phyloP scores from a whole-genome alignment of 2,797 vertebrate species.

The Lacerta agilis region DNA sequence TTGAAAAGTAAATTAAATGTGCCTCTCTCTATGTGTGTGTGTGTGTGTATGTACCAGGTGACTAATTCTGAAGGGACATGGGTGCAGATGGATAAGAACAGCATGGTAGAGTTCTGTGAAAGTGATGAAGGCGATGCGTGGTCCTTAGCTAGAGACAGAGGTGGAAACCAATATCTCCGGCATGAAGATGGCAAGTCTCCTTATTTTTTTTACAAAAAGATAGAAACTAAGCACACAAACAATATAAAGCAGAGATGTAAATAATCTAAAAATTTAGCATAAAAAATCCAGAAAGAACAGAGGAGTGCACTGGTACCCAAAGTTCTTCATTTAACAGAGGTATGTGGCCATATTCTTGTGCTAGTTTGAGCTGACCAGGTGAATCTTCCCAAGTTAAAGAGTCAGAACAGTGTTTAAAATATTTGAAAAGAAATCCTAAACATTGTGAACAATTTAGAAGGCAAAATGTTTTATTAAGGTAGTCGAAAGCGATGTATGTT shows the following conservation, averaged over 20 bases:
- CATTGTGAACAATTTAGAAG: background rate
- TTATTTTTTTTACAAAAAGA: slow-evolving; percentile 65
- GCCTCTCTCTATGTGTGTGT: slow-evolving; percentile 63
- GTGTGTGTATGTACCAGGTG: slow-evolving; percentile 87
- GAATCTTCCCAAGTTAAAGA: background rate
- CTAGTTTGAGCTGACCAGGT: background rate
- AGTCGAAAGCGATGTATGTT: background rate
- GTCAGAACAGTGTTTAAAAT: background rate
- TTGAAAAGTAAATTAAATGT: slow-evolving; percentile 71
- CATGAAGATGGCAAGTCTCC: slow-evolving; percentile 93
- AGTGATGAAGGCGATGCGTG: slow-evolving; percentile 98
- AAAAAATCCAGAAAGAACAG: background rate
- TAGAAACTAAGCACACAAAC: background rate
- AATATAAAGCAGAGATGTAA: background rate
- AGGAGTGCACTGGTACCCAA: background rate
- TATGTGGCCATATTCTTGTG: background rate
- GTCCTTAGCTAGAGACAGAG: slow-evolving; percentile 96
- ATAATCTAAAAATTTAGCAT: slow-evolving; percentile 32
- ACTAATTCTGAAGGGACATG: slow-evolving; percentile 97
- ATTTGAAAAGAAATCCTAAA: background rate
- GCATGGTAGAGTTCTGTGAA: slow-evolving; percentile 99
- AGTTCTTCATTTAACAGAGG: background rate
- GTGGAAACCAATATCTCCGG: slow-evolving; percentile 96
- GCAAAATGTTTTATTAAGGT: background rate
- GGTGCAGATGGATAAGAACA: slow-evolving; percentile 99